These are phyloP conservation scores for Fukomys damarensis DNA, from an alignment of 2,113 vertebrate genomes.

Conservation along the genomic window DNA sequence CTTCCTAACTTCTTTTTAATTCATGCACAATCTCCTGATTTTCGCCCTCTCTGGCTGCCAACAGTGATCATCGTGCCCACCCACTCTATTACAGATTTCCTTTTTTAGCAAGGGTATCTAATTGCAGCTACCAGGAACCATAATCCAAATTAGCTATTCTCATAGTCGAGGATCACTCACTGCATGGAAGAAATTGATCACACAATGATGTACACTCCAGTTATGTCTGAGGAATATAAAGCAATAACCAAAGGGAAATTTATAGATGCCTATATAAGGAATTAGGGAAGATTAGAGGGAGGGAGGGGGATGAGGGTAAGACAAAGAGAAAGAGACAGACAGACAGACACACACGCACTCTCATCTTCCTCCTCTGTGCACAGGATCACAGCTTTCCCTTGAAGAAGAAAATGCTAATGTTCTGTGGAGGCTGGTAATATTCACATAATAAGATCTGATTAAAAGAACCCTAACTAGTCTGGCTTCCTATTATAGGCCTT, in stretches of 20 bases:
- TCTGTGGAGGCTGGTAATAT: not conserved
- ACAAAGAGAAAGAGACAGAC: not conserved
- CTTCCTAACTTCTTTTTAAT: slow-evolving; percentile 26
- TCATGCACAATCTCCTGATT: not conserved
- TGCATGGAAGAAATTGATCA: slow-evolving; percentile 22
- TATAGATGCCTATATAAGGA: not conserved
- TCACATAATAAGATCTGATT: not conserved
- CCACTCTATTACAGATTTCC: not conserved
- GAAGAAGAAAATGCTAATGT: not conserved
- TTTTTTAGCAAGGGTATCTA: slow-evolving; percentile 26
- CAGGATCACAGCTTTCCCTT: not conserved
- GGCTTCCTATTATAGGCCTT: not conserved
- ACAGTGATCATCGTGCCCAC: not conserved
- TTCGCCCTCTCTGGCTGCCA: not conserved
- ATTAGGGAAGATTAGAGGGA: not conserved
- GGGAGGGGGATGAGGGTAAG: rapidly evolving
- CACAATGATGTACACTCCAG: not conserved
- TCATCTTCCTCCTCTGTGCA: not conserved
- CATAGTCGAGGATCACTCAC: not conserved
- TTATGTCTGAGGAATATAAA: not conserved
- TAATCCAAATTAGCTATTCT: not conserved
- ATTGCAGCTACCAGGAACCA: rapidly evolving
- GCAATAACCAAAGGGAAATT: not conserved
- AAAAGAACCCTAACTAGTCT: not conserved
- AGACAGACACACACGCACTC: not conserved